Evolutionary conservation across 2,888 invertebrate genomes (phyloP), one percentile per base, ranked within the genome.

Genomic region (Ennomos quercinarius): DNA sequence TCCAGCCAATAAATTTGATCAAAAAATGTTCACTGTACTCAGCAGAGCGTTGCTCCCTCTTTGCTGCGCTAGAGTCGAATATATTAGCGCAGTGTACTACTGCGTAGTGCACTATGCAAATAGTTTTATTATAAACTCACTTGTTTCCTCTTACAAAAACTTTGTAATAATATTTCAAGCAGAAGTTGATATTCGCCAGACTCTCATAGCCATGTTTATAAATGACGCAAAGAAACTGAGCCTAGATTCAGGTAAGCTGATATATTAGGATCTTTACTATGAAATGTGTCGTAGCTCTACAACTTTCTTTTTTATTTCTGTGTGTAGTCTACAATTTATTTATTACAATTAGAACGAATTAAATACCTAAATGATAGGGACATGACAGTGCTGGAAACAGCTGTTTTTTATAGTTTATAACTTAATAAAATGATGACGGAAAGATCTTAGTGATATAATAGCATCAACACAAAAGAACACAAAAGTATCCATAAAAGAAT

Each of bases 401-500:
- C n/a, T n/a, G n/a, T n/a, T n/a, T n/a, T n/a, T n/a, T n/a, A n/a
- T n/a, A n/a, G n/a, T n/a, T n/a, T n/a, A n/a, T n/a, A n/a, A n/a
- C n/a, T n/a, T n/a, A n/a, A n/a, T n/a, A n/a, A n/a, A n/a, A n/a
- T n/a, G n/a, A n/a, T 17, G 17, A 17, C 17, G 17, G 17, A 2
- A 17, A 17, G 17, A 17, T 17, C 17, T 17, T 17, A 17, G n/a
- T 17, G 6, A 6, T 27, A 3, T 6, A 27, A 3, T 6, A 27
- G 4, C 27, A 27, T 27, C 27, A 4, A 2, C 10, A 8, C 10
- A 43, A 27, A 13, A 43, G 11, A 11, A 44, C 34, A 12, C 8
- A 13, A 37, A 46, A 34, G 17, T 37, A 43, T 36, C 37, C 8
- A 39, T 8, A 46, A 67, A 34, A 70, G 5, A 73, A 70, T 64